These are phyloP conservation scores for Autographa gamma DNA, from an alignment of 2,888 invertebrate species.

Conservation along the genomic window DNA sequence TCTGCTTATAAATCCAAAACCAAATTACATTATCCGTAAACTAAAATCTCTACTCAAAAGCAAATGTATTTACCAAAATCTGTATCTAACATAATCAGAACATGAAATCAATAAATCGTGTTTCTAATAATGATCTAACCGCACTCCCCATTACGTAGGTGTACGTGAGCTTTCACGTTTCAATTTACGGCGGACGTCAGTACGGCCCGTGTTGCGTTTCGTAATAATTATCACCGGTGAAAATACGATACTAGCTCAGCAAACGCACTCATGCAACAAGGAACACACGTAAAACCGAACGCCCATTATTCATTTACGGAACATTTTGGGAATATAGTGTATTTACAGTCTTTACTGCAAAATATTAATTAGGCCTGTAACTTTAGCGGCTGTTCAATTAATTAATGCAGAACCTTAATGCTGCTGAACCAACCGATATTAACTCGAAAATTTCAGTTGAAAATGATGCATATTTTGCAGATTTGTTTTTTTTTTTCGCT, in stretches of 20 bases:
- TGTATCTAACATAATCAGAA: constrained; percentile 24
- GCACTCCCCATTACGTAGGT: constrained; percentile 24
- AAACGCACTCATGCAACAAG: constrained; percentile 52
- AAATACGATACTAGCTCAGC: constrained; percentile 67
- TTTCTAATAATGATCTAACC: constrained; percentile 57
- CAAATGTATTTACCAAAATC: constrained; percentile 6
- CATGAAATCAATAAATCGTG: constrained; percentile 38
- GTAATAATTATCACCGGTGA: constrained; percentile 76
- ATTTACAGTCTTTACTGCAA: constrained; percentile 54
- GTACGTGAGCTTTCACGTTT: constrained; percentile 61
- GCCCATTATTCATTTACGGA: constrained; percentile 63
- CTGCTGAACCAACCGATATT: constrained; percentile 26
- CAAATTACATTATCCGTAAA: neutral
- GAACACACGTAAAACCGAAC: constrained; percentile 60
- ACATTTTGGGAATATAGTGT: constrained; percentile 48
- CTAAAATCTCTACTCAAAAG: neutral
- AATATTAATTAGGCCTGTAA: constrained; percentile 61
- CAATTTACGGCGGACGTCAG: constrained; percentile 67
- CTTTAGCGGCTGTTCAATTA: constrained; percentile 41
- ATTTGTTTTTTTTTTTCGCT: neutral
- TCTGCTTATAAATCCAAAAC: neutral
- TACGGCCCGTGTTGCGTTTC: constrained; percentile 71
- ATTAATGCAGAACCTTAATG: constrained; percentile 41
- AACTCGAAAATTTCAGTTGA: constrained; percentile 7
- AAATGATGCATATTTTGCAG: neutral